Base-by-base conservation (phyloP, 2,888 invertebrate genomes). In the Cecidostiba fungosa region DNA sequence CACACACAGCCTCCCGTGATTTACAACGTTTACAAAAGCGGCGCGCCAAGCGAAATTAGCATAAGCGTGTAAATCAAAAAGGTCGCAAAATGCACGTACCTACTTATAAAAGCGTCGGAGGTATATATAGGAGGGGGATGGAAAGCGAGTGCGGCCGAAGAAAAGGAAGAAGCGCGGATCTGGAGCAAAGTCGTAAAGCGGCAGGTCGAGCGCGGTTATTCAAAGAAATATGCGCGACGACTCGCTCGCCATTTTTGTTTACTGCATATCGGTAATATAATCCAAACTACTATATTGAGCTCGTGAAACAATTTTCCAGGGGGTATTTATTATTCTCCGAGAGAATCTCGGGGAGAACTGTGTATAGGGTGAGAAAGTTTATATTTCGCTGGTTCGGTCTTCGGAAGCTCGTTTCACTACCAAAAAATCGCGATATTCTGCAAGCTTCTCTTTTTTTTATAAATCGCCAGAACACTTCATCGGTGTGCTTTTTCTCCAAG, bases 111-210 rank as follows among this genome's bases (percentile, higher is more conserved):
- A 32, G n/a, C n/a, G 70, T n/a, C 19, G 36, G 16, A n/a, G 39
- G 6, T 39, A 23, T 32, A 8, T n/a, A 16, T 2, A 16, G 32
- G 19, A 36, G 26, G 19, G 72, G n/a, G 36, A 29, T 32, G n/a
- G 12, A 76, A 50, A 19, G 47, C 76, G 12, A 47, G 36, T 12
- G n/a, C n/a, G 26, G 10, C 19, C 59, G 74, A 66, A 54, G 50
- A 72, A 59, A 23, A 80, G 32, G 72, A 66, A 26, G 77, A 72
- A 26, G 66, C n/a, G 29, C 10, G 14, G 43, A 84, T 84, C 84
- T 77, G 23, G 78, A 84, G 78, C 84, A 78, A 84, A 84, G 84
- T 84, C 78, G 73, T 84, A 84, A 84, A 82, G 77, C 54, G 8
- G 29, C 29, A n/a, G 6, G 74, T 14, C 19, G 74, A 32, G n/a